Evolutionary conservation across 2,888 invertebrate genomes (phyloP).

Genomic region (Epistrophe eligans): DNA sequence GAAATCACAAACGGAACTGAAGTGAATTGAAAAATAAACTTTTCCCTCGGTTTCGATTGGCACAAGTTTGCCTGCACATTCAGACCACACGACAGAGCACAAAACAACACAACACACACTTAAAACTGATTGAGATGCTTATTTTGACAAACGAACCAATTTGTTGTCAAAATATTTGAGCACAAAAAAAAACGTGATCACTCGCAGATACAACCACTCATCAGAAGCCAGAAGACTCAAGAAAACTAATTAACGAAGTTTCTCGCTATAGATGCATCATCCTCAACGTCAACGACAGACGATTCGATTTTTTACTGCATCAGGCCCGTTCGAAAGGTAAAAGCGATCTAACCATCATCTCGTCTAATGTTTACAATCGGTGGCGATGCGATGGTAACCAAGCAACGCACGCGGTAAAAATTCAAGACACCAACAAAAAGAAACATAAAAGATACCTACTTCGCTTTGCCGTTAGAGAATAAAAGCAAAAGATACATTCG

Average conservation of each 20-base stretch:
- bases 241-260: slow-evolving; percentile 56
- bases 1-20: slow-evolving; percentile 15
- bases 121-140: slow-evolving; percentile 44
- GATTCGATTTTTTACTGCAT: slow-evolving; percentile 52
- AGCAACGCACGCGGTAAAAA: slow-evolving; percentile 49
- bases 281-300: slow-evolving; percentile 13
- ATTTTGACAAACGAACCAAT: slow-evolving; percentile 43
- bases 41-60: slow-evolving; percentile 1
- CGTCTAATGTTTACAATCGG: slow-evolving; percentile 67
- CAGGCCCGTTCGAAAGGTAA: slow-evolving; percentile 62
- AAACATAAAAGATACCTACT: slow-evolving; percentile 17
- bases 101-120: slow-evolving; percentile 29
- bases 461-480: slow-evolving; percentile 19
- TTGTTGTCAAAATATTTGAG: slow-evolving; percentile 52
- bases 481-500: slow-evolving; percentile 41
- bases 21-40: not conserved
- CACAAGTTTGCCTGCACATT: slow-evolving; percentile 40
- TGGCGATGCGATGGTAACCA: not conserved
- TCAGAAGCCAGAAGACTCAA: slow-evolving; percentile 9
- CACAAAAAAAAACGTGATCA: slow-evolving; percentile 9
- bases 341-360: slow-evolving; percentile 65
- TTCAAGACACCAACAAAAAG: slow-evolving; percentile 29
- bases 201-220: slow-evolving; percentile 8
- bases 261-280: slow-evolving; percentile 17
- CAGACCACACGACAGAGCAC: not conserved